Base-by-base conservation (phyloP, 2,113 vertebrate genomes). In the Narcine bancroftii region DNA sequence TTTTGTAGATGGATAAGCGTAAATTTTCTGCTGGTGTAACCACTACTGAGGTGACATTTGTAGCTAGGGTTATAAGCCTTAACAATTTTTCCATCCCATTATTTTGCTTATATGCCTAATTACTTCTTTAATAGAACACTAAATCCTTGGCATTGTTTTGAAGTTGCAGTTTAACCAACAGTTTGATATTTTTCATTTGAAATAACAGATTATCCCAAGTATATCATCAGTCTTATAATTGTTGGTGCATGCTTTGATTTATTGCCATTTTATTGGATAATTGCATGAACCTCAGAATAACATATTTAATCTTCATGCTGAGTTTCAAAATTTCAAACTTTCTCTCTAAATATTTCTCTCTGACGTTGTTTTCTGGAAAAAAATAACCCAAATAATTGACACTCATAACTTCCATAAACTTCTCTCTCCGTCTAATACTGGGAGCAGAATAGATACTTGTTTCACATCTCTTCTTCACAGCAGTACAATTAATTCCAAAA, bases 11-110 rank as follows among this genome's bases (percentile, higher is more conserved):
- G 89, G 65, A 69, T 69, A 71, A 24, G 65, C 63, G 36, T 29
- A 91, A 42, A 69, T 91, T 45, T 91, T 71, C 89, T 71, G 81
- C 53, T 87, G 81, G 53, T 87, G 53, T 87, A 87, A 87, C 53
- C 53, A 87, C 36, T 60, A 69, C 15, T 39, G 89, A 91, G 89
- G 89, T 91, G 89, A 91, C 39, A 69, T 89, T 65, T 89, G 60
- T 69, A 91, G 53, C 65, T 47, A 26, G 10, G 71, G 26, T 19
- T 91, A 66, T n/a, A 24, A 69, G 36, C 39, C 66, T 91, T 69
- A 19, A 91, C 36, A 69, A 69, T 33, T 91, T 91, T 91, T 69
- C 65, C 42, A 1, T 71, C 5, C 42, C 71, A 45, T 91, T 47
- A 33, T 11, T 69, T 69, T 89, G 21, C 65, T n/a, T 26, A 17